Conservation (phyloP, 2,797 vertebrate genomes). For the Enteromius trimaculatus region DNA sequence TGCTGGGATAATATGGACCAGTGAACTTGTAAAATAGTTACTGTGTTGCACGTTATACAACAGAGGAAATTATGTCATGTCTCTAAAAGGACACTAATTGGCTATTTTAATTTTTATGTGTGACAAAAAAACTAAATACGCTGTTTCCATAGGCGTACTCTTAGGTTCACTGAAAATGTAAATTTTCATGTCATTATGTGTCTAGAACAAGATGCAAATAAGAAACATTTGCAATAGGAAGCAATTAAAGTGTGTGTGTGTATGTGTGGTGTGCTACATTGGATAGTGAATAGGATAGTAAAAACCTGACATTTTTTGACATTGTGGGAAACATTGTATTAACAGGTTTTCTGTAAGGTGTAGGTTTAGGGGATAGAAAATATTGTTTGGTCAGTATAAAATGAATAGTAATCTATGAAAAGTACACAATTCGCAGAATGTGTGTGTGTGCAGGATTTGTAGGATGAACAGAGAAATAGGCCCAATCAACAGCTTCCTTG, state of each 20-base stretch:
- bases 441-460: not conserved
- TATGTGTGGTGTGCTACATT: not conserved
- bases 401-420: no score
- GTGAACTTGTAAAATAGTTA: not conserved
- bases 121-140: not conserved
- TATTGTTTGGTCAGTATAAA: no score
- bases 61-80: not conserved
- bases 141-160: not conserved
- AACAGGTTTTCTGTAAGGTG: no score
- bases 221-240: not conserved
- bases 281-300: no score
- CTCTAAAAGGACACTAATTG: not conserved
- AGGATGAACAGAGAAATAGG: not conserved
- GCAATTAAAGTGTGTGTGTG: not conserved
- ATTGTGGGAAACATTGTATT: no score
- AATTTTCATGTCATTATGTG: not conserved
- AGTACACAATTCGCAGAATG: no score
- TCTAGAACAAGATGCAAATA: slow-evolving; percentile 7
- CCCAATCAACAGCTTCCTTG: not conserved
- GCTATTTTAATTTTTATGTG: not conserved
- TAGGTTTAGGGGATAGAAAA: no score
- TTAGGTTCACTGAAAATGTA: not conserved
- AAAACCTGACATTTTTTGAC: no score
- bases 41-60: slow-evolving; percentile 6
- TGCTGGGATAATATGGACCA: not conserved